A percentile compares a stretch with the other conserved stretches of the same genome.
Evolutionary conservation across 2,888 invertebrate genomes (phyloP).

Genomic region (Dryobotodes eremita): DNA sequence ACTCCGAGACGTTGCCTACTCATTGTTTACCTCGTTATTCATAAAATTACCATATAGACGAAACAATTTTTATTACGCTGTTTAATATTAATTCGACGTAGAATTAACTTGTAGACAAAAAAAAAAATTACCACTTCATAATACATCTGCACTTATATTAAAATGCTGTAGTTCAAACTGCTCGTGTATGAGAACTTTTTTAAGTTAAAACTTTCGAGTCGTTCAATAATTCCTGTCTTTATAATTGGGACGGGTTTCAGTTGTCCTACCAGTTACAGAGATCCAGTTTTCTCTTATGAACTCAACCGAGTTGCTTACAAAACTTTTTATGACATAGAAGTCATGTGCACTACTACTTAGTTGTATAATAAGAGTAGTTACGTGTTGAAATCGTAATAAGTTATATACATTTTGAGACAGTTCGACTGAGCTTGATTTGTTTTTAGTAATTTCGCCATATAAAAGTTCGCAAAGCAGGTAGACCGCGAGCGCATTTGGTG

Average conservation of each 20-base stretch:
- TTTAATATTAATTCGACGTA: slow-evolving; percentile 25
- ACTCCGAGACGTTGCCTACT: not conserved
- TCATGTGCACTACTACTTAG: not conserved
- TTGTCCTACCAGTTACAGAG: slow-evolving; percentile 43
- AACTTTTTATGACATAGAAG: slow-evolving; percentile 31
- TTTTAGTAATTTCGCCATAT: slow-evolving; percentile 65
- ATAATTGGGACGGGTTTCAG: slow-evolving; percentile 36
- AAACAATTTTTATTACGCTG: slow-evolving; percentile 19
- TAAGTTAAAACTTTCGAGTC: not conserved
- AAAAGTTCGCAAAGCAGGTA: slow-evolving; percentile 77
- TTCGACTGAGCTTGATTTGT: slow-evolving; percentile 55
- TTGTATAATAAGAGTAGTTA: slow-evolving; percentile 1
- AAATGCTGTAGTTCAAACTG: slow-evolving; percentile 4
- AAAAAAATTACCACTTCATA: not conserved
- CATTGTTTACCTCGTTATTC: slow-evolving; percentile 43
- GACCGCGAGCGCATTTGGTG: slow-evolving; percentile 71
- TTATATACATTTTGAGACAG: slow-evolving; percentile 36
- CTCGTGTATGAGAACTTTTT: not conserved
- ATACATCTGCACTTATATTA: not conserved
- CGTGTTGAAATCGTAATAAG: slow-evolving; percentile 23
- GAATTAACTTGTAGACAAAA: not conserved
- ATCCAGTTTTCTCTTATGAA: slow-evolving; percentile 48
- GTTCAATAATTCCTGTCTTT: not conserved
- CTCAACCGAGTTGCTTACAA: slow-evolving; percentile 4
- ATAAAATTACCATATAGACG: slow-evolving; percentile 28